Evolutionary conservation across 2,113 vertebrate species (phyloP).

Genomic region (Rostratula benghalensis): DNA sequence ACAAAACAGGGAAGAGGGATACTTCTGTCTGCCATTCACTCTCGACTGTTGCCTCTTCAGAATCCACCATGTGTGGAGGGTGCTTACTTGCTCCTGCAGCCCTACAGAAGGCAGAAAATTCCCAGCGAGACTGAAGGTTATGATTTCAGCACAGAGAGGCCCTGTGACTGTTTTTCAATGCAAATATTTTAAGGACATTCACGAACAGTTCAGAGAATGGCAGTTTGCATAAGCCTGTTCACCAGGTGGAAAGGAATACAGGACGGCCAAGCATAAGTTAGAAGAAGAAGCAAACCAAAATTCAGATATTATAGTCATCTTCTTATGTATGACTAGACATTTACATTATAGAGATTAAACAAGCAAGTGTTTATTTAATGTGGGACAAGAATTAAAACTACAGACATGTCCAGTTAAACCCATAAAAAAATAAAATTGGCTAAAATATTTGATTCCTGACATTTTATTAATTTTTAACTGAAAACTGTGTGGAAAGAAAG

Average conservation of each 20-base stretch:
- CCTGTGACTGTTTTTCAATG: background rate
- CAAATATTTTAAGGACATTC: background rate
- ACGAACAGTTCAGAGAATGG: background rate
- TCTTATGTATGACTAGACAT: background rate
- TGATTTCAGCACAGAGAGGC: background rate
- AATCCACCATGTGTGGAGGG: background rate
- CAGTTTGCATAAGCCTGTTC: background rate
- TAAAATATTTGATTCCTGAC: background rate
- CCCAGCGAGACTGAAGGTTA: background rate
- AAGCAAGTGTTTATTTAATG: background rate
- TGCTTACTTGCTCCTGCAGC: rapidly evolving
- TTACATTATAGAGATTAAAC: background rate
- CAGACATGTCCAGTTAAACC: background rate
- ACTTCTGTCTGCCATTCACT: background rate
- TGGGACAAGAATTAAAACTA: background rate
- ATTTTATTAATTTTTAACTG: background rate
- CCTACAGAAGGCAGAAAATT: background rate
- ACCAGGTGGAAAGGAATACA: background rate
- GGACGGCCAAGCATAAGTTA: background rate
- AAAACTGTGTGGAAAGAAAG: background rate
- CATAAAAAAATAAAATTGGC: background rate
- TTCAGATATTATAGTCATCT: background rate
- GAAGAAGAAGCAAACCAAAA: background rate
- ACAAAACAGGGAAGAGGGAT: background rate
- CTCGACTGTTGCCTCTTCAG: background rate